phyloP scores from a whole-genome alignment of 2,113 vertebrate genomes.

The Perca schrenkii region DNA sequence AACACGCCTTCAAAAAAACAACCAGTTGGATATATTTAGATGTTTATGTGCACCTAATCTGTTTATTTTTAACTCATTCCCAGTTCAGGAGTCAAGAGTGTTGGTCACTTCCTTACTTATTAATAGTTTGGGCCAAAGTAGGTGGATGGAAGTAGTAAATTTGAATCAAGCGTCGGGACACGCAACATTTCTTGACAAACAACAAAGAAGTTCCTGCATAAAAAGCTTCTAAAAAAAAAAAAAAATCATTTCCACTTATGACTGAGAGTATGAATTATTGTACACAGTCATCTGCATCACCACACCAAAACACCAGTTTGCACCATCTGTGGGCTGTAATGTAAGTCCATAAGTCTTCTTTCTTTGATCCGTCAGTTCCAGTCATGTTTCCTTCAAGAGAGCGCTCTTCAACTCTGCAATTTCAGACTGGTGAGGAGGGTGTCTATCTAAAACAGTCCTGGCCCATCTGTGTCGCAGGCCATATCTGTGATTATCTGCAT shows the following conservation, averaged over 20 bases:
- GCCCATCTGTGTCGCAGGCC: slow-evolving; percentile 74
- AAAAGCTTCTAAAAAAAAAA: slow-evolving; percentile 44
- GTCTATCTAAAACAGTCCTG: slow-evolving; percentile 61
- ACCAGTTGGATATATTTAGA: background rate
- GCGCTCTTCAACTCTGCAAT: slow-evolving; percentile 37
- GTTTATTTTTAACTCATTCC: slow-evolving; percentile 48
- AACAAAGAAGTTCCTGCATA: slow-evolving; percentile 4
- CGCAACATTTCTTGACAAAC: slow-evolving; percentile 21
- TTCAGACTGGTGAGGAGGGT: slow-evolving; percentile 45
- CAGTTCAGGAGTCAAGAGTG: slow-evolving; percentile 36
- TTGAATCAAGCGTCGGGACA: background rate
- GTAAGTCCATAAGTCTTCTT: slow-evolving; percentile 41
- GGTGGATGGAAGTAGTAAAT: background rate
- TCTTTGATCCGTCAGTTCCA: slow-evolving; percentile 60
- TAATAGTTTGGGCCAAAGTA: slow-evolving; percentile 36
- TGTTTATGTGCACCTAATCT: slow-evolving; percentile 15
- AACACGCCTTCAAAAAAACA: slow-evolving; percentile 15
- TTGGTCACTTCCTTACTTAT: slow-evolving; percentile 17
- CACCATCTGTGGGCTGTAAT: slow-evolving; percentile 64
- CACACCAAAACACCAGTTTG: slow-evolving; percentile 60
- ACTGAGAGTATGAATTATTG: slow-evolving; percentile 46
- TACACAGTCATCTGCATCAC: slow-evolving; percentile 33
- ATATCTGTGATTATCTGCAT: slow-evolving; percentile 67
- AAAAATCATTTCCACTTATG: slow-evolving; percentile 10
- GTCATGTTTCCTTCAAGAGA: slow-evolving; percentile 62